Evolutionary conservation across 2,113 vertebrate species (phyloP), one percentile per base, ranked within the genome.

Genomic region (Typhlomys cinereus): DNA sequence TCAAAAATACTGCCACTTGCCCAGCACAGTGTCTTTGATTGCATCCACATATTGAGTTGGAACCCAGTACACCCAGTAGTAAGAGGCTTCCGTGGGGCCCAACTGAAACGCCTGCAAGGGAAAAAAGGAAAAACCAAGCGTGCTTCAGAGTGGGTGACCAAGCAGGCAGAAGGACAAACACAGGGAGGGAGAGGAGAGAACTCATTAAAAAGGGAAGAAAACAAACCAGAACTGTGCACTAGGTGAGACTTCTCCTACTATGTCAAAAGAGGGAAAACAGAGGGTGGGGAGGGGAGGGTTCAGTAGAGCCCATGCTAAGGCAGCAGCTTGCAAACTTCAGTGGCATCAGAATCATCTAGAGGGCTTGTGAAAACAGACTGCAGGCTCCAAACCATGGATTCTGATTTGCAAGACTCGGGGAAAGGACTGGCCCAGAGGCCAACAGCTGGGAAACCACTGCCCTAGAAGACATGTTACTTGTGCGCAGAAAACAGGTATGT

Each of bases 1-100:
- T 98, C 99, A 99, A 99, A 99, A 99, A 99, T 99, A 99, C 99
- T 99, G 99, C 99, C 99, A 99, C 98, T 99, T 99, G 67, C 99
- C 99, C 96, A 99, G 99, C 98, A 99, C 99, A 98, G 99, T 99
- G 99, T 99, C 99, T 98, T 99, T 99, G 99, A 99, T 99, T 98
- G 99, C 99, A 98, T 99, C 99, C 59, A 99, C 99, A 97, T 99
- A 99, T 96, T 99, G 99, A 97, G 98, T 98, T 96, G 99, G 99
- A 95, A 99, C 99, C 99, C 99, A 99, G 98, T 99, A 99, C 95
- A 99, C 99, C 99, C 99, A 99, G 98, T 99, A 99, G 98, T 99
- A 99, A 98, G 99, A 99, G 1, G 99, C 99, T 99, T 99, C 99
- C 95, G 99, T 99, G 91, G 99, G 99, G 98, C 99, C 99, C 98